A percentile compares a stretch with the other conserved stretches of the same genome.
Conservation (phyloP, 1,140 invertebrate species). For the Drosophila fuyamai region DNA sequence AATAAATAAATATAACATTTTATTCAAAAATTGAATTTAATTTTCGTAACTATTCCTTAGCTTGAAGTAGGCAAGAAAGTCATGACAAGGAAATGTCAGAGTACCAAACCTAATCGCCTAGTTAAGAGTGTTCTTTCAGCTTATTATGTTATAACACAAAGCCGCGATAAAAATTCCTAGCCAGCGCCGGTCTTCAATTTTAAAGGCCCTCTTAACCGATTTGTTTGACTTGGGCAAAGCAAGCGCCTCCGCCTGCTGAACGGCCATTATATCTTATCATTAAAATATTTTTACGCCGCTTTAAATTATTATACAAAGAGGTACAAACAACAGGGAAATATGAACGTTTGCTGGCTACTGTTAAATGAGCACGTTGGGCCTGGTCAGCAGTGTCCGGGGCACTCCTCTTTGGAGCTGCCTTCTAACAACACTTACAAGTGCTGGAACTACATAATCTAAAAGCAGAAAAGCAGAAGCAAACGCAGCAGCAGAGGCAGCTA, state of each 20-base stretch:
- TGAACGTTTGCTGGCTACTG: conserved; percentile 74
- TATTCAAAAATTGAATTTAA: background rate
- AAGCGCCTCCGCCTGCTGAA: conserved; percentile 19
- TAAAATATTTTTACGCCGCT: conserved; percentile 79
- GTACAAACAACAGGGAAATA: conserved; percentile 53
- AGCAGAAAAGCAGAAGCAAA: conserved; percentile 30
- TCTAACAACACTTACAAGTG: conserved; percentile 82
- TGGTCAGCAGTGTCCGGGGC: conserved; percentile 65
- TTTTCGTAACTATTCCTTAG: background rate
- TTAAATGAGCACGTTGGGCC: conserved; percentile 78
- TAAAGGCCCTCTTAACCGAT: conserved; percentile 18
- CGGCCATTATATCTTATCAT: conserved; percentile 69
- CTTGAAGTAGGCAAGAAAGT: background rate
- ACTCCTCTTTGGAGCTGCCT: conserved; percentile 64
- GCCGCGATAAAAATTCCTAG: conserved; percentile 8
- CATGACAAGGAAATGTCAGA: background rate
- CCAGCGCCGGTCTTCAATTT: conserved; percentile 7
- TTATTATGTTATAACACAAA: background rate
- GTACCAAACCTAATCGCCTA: background rate
- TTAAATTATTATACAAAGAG: conserved; percentile 76
- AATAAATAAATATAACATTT: background rate
- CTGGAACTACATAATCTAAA: conserved; percentile 76
- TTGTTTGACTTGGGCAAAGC: conserved; percentile 34
- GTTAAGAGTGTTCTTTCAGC: background rate
- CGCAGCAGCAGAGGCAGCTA: conserved; percentile 37